Conservation (phyloP, 2,797 vertebrate species). For the Pangasius macronema region DNA sequence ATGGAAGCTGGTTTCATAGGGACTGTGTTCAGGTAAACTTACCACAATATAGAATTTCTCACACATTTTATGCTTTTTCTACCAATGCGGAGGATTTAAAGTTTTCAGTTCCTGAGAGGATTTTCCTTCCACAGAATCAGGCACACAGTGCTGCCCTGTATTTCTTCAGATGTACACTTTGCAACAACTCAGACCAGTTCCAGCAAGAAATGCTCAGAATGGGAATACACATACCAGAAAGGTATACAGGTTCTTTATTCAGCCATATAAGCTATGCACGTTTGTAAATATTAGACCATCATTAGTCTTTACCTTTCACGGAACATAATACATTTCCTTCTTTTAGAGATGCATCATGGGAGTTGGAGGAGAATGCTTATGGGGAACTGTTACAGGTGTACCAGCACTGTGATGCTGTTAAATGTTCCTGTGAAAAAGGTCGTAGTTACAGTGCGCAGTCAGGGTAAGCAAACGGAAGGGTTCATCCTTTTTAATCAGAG, state of each 20-base stretch:
- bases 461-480: conserved; percentile 61
- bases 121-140: conserved; percentile 75
- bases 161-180: conserved; percentile 95
- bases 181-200: conserved; percentile 91
- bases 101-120: background rate
- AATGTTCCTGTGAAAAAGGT: conserved; percentile 80
- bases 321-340: conserved; percentile 27
- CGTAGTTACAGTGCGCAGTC: conserved; percentile 76
- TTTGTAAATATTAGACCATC: background rate
- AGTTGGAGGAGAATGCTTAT: conserved; percentile 92
- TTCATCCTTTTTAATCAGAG: background rate
- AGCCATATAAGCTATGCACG: background rate
- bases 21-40: conserved; percentile 88
- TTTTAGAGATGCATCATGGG: conserved; percentile 95
- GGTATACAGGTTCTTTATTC: conserved; percentile 64
- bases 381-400: conserved; percentile 88
- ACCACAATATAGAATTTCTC: background rate
- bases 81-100: too few relatives aligned
- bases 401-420: conserved; percentile 80
- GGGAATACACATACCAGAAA: conserved; percentile 95
- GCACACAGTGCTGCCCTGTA: conserved; percentile 91
- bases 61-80: background rate
- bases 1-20: conserved; percentile 93
- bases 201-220: conserved; percentile 94
- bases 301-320: background rate